These are phyloP conservation scores for Petrocephalus microphthalmus DNA, from an alignment of 2,113 vertebrate species.

Conservation along the genomic window DNA sequence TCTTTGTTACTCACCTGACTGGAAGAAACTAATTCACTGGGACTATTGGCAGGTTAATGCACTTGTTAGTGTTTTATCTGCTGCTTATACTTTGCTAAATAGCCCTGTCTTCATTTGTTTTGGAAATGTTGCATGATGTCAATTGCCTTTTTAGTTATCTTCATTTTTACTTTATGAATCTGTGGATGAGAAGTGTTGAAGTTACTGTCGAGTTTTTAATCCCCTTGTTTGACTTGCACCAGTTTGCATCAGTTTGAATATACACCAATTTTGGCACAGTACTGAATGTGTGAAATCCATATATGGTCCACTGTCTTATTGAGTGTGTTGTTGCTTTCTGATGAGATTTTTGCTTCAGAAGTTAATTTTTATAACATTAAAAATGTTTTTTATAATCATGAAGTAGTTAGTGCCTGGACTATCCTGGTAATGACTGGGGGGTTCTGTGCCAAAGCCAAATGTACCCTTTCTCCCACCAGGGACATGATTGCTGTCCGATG, in stretches of 20 bases:
- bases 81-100: background rate
- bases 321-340: background rate
- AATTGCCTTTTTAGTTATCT: background rate
- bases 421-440: background rate
- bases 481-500: slow-evolving; percentile 98
- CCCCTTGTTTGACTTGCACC: background rate
- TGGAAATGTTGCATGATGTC: background rate
- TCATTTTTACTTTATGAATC: background rate
- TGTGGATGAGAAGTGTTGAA: background rate
- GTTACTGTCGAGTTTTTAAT: background rate
- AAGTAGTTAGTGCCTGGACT: background rate
- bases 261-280: background rate
- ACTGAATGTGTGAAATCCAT: background rate
- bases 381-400: background rate
- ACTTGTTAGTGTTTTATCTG: background rate
- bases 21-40: background rate
- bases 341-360: background rate
- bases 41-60: background rate
- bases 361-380: background rate
- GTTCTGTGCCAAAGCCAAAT: background rate
- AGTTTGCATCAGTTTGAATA: background rate
- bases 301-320: background rate
- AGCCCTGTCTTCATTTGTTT: background rate
- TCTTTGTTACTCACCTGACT: background rate
- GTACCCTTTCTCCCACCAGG: slow-evolving; percentile 56